Evolutionary conservation across 2,113 vertebrate genomes (phyloP).

Genomic region (Zonotrichia leucophrys): DNA sequence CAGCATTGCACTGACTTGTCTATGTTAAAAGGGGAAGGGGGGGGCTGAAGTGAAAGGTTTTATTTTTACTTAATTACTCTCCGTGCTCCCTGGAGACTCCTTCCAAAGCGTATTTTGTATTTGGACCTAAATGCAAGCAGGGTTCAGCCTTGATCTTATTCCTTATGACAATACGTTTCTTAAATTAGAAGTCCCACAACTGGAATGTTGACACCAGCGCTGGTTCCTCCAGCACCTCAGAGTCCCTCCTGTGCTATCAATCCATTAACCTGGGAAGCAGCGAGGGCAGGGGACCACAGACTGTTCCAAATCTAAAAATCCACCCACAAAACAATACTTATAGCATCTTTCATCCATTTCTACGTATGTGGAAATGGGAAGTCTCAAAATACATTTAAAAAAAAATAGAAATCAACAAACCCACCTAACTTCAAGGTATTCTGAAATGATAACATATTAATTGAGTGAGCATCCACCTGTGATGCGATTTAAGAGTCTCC

Average conservation of each 20-base stretch:
- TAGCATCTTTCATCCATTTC: neutral
- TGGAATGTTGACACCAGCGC: neutral
- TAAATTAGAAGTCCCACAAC: constrained; percentile 46
- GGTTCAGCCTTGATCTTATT: constrained; percentile 30
- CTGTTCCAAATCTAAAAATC: neutral
- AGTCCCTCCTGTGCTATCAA: neutral
- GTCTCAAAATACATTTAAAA: neutral
- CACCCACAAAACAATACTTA: neutral
- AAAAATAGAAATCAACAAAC: neutral
- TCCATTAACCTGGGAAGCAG: neutral
- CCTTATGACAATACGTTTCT: neutral
- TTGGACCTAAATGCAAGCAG: constrained; percentile 29
- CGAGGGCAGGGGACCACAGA: neutral
- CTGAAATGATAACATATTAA: constrained; percentile 15
- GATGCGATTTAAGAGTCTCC: constrained; percentile 42
- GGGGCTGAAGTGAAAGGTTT: constrained; percentile 34
- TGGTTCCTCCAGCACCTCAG: neutral
- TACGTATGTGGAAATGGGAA: neutral
- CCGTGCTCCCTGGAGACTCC: neutral
- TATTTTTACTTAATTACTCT: constrained; percentile 55
- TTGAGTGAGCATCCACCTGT: constrained; percentile 51
- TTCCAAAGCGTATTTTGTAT: constrained; percentile 26
- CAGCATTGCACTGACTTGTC: neutral
- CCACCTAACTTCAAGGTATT: neutral
- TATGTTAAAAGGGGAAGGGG: neutral